Evolutionary conservation across 2,888 invertebrate species (phyloP).

Genomic region (Blomia tropicalis): DNA sequence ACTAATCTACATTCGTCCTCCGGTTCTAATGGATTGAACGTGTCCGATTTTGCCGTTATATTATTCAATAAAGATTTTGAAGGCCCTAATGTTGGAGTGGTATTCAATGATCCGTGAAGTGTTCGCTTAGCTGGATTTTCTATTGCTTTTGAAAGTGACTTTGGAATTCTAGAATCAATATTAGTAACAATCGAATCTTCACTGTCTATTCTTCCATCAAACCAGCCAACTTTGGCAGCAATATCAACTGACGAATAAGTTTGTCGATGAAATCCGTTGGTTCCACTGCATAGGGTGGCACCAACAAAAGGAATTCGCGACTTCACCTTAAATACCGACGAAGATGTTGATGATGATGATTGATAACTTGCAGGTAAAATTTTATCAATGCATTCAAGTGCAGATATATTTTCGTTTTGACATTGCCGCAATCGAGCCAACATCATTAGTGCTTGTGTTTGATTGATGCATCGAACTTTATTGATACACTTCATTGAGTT

Average conservation of each 20-base stretch:
- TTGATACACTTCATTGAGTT: slow-evolving; percentile 20
- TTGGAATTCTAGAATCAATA: not conserved
- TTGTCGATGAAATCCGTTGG: not conserved
- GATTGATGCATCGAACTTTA: not conserved
- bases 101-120: not conserved
- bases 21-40: not conserved
- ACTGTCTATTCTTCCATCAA: not conserved
- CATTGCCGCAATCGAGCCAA: not conserved
- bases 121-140: not conserved
- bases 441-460: not conserved
- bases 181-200: not conserved
- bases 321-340: not conserved
- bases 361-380: too few species aligned
- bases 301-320: not conserved
- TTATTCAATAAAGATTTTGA: not conserved
- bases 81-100: not conserved
- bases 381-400: not conserved
- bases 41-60: not conserved
- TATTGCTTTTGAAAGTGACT: not conserved
- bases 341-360: not conserved
- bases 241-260: not conserved
- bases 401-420: slow-evolving; percentile 11
- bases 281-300: not conserved
- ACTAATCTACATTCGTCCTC: not conserved
- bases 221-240: not conserved